A percentile compares a stretch with the other conserved stretches of the same genome.
Evolutionary conservation across 2,797 vertebrate species (phyloP).

Genomic region (Denticeps clupeoides): DNA sequence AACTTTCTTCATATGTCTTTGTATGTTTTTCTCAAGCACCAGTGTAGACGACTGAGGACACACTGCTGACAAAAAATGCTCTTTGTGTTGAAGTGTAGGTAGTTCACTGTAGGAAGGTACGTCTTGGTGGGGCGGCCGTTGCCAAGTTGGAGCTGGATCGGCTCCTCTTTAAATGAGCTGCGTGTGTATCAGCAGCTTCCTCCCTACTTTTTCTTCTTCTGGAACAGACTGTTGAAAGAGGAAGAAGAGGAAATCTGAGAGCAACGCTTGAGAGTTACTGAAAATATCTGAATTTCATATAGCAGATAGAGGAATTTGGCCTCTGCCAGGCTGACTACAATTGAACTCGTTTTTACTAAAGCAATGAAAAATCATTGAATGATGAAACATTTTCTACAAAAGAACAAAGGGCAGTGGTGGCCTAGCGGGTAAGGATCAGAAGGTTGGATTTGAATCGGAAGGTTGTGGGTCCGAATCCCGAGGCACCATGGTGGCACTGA

Average conservation of each 20-base stretch:
- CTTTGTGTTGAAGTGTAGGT: too few relatives aligned
- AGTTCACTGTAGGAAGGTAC: conserved; percentile 36
- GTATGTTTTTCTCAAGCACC: conserved; percentile 42
- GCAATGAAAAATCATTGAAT: too few relatives aligned
- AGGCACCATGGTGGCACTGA: too few relatives aligned
- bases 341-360: too few relatives aligned
- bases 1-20: background rate
- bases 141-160: conserved; percentile 22
- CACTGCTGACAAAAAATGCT: too few relatives aligned
- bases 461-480: too few relatives aligned
- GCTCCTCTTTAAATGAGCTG: conserved; percentile 15
- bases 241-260: conserved; percentile 40
- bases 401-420: too few relatives aligned
- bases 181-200: background rate
- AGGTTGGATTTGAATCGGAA: too few relatives aligned
- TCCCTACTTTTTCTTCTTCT: conserved; percentile 56
- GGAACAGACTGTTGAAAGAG: conserved; percentile 50
- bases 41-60: conserved; percentile 29
- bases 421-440: too few relatives aligned
- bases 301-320: too few relatives aligned
- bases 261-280: conserved; percentile 4
- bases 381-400: too few relatives aligned
- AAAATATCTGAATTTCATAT: background rate
- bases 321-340: too few relatives aligned
- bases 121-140: conserved; percentile 38